Conservation (phyloP, 2,113 vertebrate genomes). For the Dromiciops gliroides region DNA sequence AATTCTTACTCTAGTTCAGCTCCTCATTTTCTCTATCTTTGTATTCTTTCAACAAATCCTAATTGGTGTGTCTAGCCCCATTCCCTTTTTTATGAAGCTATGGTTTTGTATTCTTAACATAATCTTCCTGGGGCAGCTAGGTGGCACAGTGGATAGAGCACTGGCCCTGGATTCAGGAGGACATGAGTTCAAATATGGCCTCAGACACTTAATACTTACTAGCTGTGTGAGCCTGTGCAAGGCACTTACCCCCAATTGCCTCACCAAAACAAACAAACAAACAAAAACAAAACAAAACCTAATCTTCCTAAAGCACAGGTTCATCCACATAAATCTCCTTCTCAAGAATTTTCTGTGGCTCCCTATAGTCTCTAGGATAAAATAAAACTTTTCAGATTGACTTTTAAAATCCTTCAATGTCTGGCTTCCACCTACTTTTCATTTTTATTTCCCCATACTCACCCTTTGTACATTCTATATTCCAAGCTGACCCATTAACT, state of each 20-base stretch:
- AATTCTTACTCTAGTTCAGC: background rate
- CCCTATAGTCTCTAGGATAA: background rate
- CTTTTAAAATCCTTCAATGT: no score
- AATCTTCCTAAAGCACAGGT: background rate
- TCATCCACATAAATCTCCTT: background rate
- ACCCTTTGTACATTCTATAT: background rate
- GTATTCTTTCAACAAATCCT: background rate
- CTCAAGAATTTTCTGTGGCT: background rate
- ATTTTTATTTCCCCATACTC: background rate
- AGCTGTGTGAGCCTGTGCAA: no score
- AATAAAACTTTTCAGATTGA: background rate
- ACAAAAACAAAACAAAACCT: no score
- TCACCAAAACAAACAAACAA: no score
- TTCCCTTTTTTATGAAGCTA: background rate
- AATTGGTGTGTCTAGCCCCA: background rate
- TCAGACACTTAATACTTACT: no score
- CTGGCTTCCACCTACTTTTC: no score
- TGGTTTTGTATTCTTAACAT: background rate
- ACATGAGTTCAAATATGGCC: no score
- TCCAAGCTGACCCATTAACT: background rate
- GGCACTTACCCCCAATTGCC: no score
- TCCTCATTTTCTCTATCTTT: background rate
- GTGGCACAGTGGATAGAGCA: no score
- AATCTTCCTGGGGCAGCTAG: background rate
- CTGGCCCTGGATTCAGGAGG: no score